Conservation (phyloP, 2,113 vertebrate species). For the Craseonycteris thonglongyai region DNA sequence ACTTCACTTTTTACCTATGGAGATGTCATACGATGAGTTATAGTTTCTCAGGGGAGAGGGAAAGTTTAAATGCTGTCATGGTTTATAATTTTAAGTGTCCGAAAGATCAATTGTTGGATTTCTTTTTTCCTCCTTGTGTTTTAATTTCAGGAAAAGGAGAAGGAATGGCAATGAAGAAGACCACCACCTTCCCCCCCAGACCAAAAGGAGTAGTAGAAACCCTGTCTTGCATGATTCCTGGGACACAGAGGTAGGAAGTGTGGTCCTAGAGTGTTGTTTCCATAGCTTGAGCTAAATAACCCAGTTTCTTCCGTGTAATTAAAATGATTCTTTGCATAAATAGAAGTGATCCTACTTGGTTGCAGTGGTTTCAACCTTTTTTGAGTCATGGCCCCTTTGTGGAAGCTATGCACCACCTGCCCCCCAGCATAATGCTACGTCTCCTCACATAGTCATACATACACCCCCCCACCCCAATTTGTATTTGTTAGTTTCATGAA, state of each 20-base stretch:
- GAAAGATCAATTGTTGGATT: background rate
- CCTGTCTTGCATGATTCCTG: constrained; percentile 89
- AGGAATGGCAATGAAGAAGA: constrained; percentile 87
- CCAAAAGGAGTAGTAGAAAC: constrained; percentile 85
- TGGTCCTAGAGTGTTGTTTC: background rate
- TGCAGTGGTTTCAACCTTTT: background rate
- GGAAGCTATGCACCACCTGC: background rate
- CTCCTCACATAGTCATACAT: background rate
- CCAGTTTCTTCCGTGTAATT: background rate
- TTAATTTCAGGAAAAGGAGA: constrained; percentile 87
- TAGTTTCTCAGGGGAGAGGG: background rate
- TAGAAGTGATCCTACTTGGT: background rate
- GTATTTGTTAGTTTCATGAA: background rate
- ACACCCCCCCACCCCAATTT: background rate
- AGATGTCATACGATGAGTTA: background rate
- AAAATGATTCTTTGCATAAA: background rate
- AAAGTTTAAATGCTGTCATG: background rate
- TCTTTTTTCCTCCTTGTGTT: background rate
- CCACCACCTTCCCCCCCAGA: constrained; percentile 86
- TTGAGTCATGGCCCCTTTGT: background rate
- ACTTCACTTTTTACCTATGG: background rate
- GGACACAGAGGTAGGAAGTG: constrained; percentile 91
- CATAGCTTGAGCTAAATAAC: background rate
- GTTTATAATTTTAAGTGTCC: background rate
- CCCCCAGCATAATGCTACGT: fast-evolving